Conservation (phyloP, 2,888 invertebrate species). For the Ctena decussata region DNA sequence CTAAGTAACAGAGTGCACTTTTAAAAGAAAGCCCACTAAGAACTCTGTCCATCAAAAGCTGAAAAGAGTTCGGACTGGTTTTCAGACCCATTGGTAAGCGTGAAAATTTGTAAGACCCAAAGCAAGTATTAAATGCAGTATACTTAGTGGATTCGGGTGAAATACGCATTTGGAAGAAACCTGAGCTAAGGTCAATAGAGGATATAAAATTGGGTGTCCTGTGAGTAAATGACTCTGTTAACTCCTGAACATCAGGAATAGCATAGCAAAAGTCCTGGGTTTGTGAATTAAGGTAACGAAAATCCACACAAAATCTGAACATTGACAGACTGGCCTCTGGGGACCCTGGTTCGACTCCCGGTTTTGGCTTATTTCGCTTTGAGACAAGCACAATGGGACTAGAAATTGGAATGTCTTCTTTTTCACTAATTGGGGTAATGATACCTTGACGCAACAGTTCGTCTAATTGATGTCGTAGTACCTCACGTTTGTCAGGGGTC, state of each 20-base stretch:
- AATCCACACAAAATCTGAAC: conserved; percentile 37
- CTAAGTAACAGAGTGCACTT: conserved; percentile 50
- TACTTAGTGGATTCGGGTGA: not conserved
- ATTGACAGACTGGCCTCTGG: conserved; percentile 38
- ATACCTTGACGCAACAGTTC: conserved; percentile 34
- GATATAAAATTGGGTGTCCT: conserved; percentile 25
- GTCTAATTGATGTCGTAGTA: conserved; percentile 37
- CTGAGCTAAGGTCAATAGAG: conserved; percentile 4
- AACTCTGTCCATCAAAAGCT: conserved; percentile 52
- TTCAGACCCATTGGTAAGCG: not conserved
- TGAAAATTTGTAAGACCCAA: conserved; percentile 47
- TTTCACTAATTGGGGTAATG: conserved; percentile 25
- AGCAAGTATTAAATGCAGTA: conserved; percentile 46
- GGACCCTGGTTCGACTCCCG: not conserved
- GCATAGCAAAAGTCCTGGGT: not conserved
- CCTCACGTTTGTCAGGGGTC: conserved; percentile 21
- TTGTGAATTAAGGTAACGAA: conserved; percentile 40
- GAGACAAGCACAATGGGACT: conserved; percentile 42
- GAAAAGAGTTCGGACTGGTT: conserved; percentile 42
- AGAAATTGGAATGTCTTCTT: conserved; percentile 30
- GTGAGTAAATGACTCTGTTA: conserved; percentile 33
- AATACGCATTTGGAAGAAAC: conserved; percentile 21
- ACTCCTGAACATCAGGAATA: conserved; percentile 27
- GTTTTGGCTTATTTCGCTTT: conserved; percentile 36
- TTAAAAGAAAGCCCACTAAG: conserved; percentile 44